These are phyloP conservation scores for Neoscelio sp. DNA, from an alignment of 2,888 invertebrate genomes.

Conservation along the genomic window DNA sequence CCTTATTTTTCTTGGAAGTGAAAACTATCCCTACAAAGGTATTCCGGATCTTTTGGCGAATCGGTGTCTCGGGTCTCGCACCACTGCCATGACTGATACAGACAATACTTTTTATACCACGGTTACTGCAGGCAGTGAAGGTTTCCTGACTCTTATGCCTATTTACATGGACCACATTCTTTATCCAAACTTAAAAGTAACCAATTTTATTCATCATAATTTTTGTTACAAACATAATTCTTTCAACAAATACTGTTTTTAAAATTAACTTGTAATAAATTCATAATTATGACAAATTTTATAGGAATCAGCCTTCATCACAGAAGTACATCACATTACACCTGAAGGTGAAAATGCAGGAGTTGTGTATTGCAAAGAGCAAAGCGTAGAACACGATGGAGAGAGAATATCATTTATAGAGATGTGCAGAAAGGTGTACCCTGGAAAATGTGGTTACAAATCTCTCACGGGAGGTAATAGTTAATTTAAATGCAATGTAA, in stretches of 20 bases:
- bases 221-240: too few relatives aligned
- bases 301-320: slow-evolving; percentile 91
- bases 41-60: slow-evolving; percentile 95
- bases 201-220: slow-evolving; percentile 1
- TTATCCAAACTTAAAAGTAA: slow-evolving; percentile 90
- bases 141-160: slow-evolving; percentile 94
- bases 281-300: too few relatives aligned
- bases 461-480: slow-evolving; percentile 92
- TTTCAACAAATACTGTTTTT: too few relatives aligned
- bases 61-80: slow-evolving; percentile 94
- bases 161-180: slow-evolving; percentile 96
- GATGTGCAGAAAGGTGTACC: slow-evolving; percentile 89
- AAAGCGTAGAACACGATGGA: slow-evolving; percentile 92
- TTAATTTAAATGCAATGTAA: too few relatives aligned
- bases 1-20: slow-evolving; percentile 95
- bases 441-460: slow-evolving; percentile 92
- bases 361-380: slow-evolving; percentile 98
- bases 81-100: slow-evolving; percentile 94
- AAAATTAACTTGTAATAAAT: too few relatives aligned
- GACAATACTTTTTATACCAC: slow-evolving; percentile 97
- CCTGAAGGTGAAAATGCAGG: slow-evolving; percentile 95
- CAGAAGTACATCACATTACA: slow-evolving; percentile 96
- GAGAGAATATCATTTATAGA: slow-evolving; percentile 88
- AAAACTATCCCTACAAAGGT: slow-evolving; percentile 95
- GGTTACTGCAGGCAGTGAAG: slow-evolving; percentile 93